Evolutionary conservation across 2,797 vertebrate species (phyloP), one percentile per base, ranked within the genome.

Genomic region (Tinamus major): DNA sequence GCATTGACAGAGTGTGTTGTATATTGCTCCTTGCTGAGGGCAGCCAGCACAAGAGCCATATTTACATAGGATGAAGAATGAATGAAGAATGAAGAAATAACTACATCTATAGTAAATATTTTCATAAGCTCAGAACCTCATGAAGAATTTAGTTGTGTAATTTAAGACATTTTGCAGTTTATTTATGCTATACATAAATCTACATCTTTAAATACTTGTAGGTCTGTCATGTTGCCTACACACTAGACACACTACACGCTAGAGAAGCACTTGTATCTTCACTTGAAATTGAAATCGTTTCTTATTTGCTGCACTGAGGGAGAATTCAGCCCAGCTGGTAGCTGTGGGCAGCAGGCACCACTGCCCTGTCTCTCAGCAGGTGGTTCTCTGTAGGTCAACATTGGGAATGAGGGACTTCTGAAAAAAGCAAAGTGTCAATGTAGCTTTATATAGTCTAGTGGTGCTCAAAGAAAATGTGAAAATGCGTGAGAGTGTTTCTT

Each of bases 281-380:
- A 19, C 21, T 27, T 75, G 33, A 56, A 85, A 64, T 29, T 12
- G 5, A 48, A 46, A 29, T 5, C 19, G 31, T 11, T 26, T 76
- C 39, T 56, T 16, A 27, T 9, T 20, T 58, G 35, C 27, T 59
- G 63, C 19, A 15, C 16, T 23, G 33, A 12, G 39, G 24, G 20
- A 9, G 51, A 55, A 31, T 21, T 56, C 33, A 42, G 24, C 49
- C 17, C 14, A 77, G 17, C 9, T 9, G 5, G 4, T 23, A n/a
- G 35, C 1, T 1, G 6, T 4, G 0, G 3, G n/a, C 56, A 58
- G 48, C 12, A 33, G 26, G 26, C 16, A 7, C 1, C 18, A 49
- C 16, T 31, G 58, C 37, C 41, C 16, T 23, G 20, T 6, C 39
- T 31, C 58, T 39, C 14, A 5, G 20, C 27, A 27, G 46, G 23